Evolutionary conservation across 2,113 vertebrate species (phyloP), one percentile per base, ranked within the genome.

Genomic region (Oenanthe oenanthe): DNA sequence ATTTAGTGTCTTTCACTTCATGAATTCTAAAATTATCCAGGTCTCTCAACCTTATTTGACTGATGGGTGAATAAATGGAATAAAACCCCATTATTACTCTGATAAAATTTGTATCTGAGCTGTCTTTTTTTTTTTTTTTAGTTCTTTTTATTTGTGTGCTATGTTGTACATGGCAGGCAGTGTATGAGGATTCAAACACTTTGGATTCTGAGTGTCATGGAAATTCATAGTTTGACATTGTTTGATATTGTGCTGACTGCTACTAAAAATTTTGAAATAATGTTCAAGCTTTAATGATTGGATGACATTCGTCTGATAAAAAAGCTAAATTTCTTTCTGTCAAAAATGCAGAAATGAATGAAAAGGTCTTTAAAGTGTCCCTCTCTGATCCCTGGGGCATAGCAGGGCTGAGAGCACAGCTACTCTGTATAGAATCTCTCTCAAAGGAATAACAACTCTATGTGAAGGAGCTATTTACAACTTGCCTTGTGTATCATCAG

Each of bases 391-490:
- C 96, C 95, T 92, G 66, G 95, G 90, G 95, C 79, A 92, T 26
- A 91, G 36, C 70, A 85, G 71, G 32, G 73, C 92, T 93, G 79
- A 97, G 89, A 94, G 83, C 66, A 92, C 48, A 95, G 78, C 94
- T 97, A 79, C 80, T 89, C 88, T 63, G 62, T 71, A 91, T 91
- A 91, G 91, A 80, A 84, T 62, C 65, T 60, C 93, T 97, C 97
- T 97, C 97, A 86, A 95, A 98, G 97, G 94, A 98, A 97, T 96
- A 97, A 90, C 88, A 93, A 72, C 11, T 65, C 60, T 73, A 62
- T 91, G 66, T 67, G 85, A 96, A 94, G 96, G 79, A 95, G 93
- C 96, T 97, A 97, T 97, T 97, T 97, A 98, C 96, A 97, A 96
- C 92, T 97, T 91, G 95, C 79, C 97, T 95, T 96, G 92, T 96